These are phyloP conservation scores for Oryzias dopingdopingensis DNA, from an alignment of 2,797 vertebrate species.

Conservation along the genomic window DNA sequence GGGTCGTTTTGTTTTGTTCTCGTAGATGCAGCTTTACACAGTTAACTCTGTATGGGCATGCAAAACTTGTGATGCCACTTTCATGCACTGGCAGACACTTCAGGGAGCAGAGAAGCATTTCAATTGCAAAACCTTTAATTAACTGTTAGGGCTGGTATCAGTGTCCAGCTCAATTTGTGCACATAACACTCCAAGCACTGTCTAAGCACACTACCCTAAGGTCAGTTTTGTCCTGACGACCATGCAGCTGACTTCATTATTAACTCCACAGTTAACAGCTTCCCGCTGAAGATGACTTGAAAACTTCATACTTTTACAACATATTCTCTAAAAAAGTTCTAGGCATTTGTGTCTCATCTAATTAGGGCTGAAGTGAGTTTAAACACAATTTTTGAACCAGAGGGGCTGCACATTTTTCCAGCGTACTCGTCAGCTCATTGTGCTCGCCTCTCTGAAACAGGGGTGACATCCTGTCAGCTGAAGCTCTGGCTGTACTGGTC, in stretches of 20 bases:
- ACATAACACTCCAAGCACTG: too few species aligned
- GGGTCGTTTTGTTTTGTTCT: too few species aligned
- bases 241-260: neutral
- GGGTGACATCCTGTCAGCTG: slow-evolving; percentile 47
- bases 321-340: neutral
- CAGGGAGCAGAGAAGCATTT: too few species aligned
- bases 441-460: slow-evolving; percentile 36
- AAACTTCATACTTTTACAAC: neutral
- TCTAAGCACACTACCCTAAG: neutral
- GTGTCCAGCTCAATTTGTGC: too few species aligned
- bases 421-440: neutral
- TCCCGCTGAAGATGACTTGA: neutral
- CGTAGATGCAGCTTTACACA: too few species aligned
- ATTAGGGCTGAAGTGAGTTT: slow-evolving; percentile 10
- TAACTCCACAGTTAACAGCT: neutral
- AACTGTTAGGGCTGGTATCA: too few species aligned
- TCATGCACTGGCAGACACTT: too few species aligned
- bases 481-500: slow-evolving; percentile 44
- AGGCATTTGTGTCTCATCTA: slow-evolving; percentile 8
- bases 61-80: too few species aligned
- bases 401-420: slow-evolving; percentile 18
- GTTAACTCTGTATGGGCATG: too few species aligned
- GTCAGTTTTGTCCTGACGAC: neutral
- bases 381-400: slow-evolving; percentile 29
- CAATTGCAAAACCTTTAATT: too few species aligned